Evolutionary conservation across 2,797 vertebrate genomes (phyloP).

Genomic region (Jordanella pulchra): DNA sequence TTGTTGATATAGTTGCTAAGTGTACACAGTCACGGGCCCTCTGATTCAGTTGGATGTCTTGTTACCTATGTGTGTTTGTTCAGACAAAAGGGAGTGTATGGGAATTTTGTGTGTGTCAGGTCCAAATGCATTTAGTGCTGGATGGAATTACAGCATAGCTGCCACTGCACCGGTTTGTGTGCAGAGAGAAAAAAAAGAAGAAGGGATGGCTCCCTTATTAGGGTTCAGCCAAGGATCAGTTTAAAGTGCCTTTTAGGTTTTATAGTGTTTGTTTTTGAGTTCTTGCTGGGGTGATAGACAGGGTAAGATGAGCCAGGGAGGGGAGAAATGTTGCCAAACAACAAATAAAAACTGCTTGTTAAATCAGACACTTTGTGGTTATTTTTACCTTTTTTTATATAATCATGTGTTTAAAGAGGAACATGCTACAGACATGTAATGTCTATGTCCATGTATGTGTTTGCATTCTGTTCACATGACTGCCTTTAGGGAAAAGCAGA

Average conservation of each 20-base stretch:
- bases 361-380: constrained; percentile 35
- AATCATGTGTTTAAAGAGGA: constrained; percentile 28
- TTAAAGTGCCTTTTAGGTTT: constrained; percentile 62
- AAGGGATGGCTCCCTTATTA: constrained; percentile 52
- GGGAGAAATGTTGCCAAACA: constrained; percentile 18
- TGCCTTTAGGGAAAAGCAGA: constrained; percentile 33
- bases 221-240: constrained; percentile 61
- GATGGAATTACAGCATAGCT: constrained; percentile 65
- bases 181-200: constrained; percentile 40
- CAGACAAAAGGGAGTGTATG: constrained; percentile 48
- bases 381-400: constrained; percentile 31
- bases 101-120: constrained; percentile 37
- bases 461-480: constrained; percentile 12
- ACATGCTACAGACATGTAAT: constrained; percentile 17
- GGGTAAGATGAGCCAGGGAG: constrained; percentile 54
- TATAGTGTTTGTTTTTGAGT: constrained; percentile 65
- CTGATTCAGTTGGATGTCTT: constrained; percentile 53
- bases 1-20: constrained; percentile 70
- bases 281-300: constrained; percentile 42
- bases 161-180: constrained; percentile 36
- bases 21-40: constrained; percentile 57
- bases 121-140: constrained; percentile 56
- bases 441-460: constrained; percentile 28
- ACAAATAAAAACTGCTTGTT: constrained; percentile 25
- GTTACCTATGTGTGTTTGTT: constrained; percentile 51